Evolutionary conservation across 2,888 invertebrate genomes (phyloP).

Genomic region (Tortrix viridana): DNA sequence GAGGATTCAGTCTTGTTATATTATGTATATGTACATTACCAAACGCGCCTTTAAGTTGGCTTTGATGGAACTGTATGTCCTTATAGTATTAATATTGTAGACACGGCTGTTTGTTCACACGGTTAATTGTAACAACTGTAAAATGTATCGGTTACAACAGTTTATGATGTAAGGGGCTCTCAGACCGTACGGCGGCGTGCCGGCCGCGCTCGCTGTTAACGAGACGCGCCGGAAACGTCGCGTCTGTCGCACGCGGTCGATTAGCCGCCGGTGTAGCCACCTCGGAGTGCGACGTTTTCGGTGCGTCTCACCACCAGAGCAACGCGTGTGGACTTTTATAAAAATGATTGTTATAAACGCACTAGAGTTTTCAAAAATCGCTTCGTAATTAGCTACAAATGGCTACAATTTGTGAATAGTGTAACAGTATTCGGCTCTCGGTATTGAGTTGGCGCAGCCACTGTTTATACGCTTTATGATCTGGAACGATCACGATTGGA

Average conservation of each 20-base stretch:
- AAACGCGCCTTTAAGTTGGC: neutral
- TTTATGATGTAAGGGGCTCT: constrained; percentile 41
- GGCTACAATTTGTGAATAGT: constrained; percentile 31
- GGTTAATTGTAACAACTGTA: constrained; percentile 23
- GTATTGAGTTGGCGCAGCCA: constrained; percentile 4
- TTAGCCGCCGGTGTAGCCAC: neutral
- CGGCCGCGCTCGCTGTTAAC: constrained; percentile 49
- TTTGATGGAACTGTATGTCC: constrained; percentile 9
- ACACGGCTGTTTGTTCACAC: neutral
- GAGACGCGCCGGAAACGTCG: constrained; percentile 38
- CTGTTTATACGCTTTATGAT: constrained; percentile 24
- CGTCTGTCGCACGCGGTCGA: neutral
- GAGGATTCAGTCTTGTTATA: constrained; percentile 20
- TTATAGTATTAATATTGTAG: constrained; percentile 25
- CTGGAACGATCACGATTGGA: constrained; percentile 22
- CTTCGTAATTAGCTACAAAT: constrained; percentile 32
- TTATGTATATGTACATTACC: constrained; percentile 10
- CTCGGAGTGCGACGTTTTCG: constrained; percentile 40
- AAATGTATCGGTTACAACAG: constrained; percentile 24
- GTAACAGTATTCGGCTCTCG: constrained; percentile 23
- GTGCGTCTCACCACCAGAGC: constrained; percentile 47
- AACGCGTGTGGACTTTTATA: constrained; percentile 14
- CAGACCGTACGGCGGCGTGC: constrained; percentile 59
- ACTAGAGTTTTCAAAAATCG: constrained; percentile 55
- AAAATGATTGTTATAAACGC: constrained; percentile 46